Evolutionary conservation across 2,113 vertebrate genomes (phyloP), one percentile per base, ranked within the genome.

Genomic region (Rousettus leschenaultii): DNA sequence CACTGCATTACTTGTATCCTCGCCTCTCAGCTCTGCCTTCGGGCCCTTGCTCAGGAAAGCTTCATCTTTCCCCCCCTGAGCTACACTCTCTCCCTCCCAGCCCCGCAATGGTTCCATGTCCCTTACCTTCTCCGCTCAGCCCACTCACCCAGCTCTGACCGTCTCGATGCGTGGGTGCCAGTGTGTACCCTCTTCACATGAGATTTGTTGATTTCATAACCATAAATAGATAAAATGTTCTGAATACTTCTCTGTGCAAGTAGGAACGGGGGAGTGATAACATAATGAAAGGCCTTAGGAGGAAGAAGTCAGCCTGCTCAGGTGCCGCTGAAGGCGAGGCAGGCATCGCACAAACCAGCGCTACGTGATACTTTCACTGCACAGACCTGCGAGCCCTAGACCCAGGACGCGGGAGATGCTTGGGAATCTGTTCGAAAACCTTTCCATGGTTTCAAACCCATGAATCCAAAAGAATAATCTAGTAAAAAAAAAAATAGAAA

Each of bases 181-280:
- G 66, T 19, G 0, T 80, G 84, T 75, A 85, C 94, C 86, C 91
- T 94, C 95, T 86, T 95, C 86, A 90, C 96, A 94, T 75, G 93
- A 91, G 93, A 63, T 92, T 95, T 97, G 96, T 96, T 97, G 95
- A 95, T 97, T 97, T 96, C 95, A 93, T 96, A 96, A 95, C 97
- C 94, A 96, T 97, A 98, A 97, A 97, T 97, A 97, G 97, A 96
- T 65, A 74, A 94, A 94, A 95, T 70, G 55, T 95, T 97, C 95
- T 74, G 88, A 95, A 83, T 77, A 74, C 88, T 95, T 83, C 92
- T 68, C 51, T 79, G 87, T 92, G 84, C 77, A 57, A 89, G 94
- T 30, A 38, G 96, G n/a, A 19, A 59, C 74, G 95, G 91, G 91
- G 88, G 89, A 82, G 86, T 78, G 86, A 73, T 33, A 55, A 40